Base-by-base conservation (phyloP, 1,140 invertebrate species). In the Hycleus cichorii region DNA sequence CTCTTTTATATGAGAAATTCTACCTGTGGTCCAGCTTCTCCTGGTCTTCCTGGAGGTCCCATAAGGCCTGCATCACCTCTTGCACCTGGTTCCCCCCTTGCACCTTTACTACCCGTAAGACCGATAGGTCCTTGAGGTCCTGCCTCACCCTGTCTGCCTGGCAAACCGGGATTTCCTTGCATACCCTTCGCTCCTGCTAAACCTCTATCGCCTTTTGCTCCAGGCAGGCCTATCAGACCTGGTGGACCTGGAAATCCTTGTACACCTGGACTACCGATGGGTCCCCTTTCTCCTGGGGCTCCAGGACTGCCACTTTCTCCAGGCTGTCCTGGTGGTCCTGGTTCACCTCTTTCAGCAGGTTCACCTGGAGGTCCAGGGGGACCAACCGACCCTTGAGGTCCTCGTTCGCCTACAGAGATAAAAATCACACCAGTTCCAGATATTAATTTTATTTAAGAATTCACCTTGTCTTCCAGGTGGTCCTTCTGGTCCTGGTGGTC, bases 281-380 rank as follows among this genome's bases (percentile, higher is more conserved):
- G 69, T 27, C 84, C 87, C 63, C 86, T 72, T 64, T 88, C 86
- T 52, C 88, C 89, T 11, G 81, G 80, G 5, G 76, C 79, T 12
- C 88, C 87, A n/a, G 77, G 67, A 11, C 85, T 81, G n/a, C 89
- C 88, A 3, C 77, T 59, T 71, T 90, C 88, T 61, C 90, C 86
- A 48, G 83, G 77, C n/a, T 79, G 72, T 7, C 89, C 89, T 12
- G 86, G 81, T 45, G 80, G 75, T 46, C 89, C 89, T 26, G 83
- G 80, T 64, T 90, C 88, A 38, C 89, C 89, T 68, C 84, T 76
- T 69, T 87, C 85, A 0, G 82, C 87, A 51, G 85, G 82, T 72
- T 89, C 86, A 49, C 89, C 89, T 9, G 85, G 84, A n/a, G 85
- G 81, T 10, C 89, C 89, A 5, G 76, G 68, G 6, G 82, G 81